Base-by-base conservation (phyloP, 2,113 vertebrate species). In the Microtus oregoni region DNA sequence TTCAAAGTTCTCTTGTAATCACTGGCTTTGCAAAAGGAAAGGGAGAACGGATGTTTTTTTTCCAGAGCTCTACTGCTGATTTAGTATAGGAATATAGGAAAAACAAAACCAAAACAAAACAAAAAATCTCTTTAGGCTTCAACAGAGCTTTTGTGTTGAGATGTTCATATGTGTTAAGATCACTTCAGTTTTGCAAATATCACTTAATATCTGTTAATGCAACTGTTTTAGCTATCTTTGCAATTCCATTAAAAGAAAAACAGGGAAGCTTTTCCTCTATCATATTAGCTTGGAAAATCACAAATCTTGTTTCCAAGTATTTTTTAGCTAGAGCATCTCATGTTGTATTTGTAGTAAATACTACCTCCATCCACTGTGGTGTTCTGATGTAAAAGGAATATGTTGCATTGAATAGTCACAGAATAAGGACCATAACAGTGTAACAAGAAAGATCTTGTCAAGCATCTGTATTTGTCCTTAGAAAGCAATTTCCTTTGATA, bases 401-500 rank as follows among this genome's bases (percentile, higher is more conserved):
- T 75, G 44, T 35, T 92, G 73, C 35, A 65, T n/a, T 68, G 7
- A 17, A 28, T 70, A 20, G 65, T 61, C 4, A 35, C 35, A 95
- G 89, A 90, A 28, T 95, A 90, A 96, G 7, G 52, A 55, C 2
- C 24, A 41, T 17, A 28, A 19, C 7, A 73, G n/a, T 93, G 89
- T 83, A 90, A 81, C 82, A n/a, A 50, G 55, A 97, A 75, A 28
- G 26, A 92, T 63, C 90, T 96, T 72, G 44, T 93, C 7, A 67
- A 90, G 72, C 94, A 96, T 96, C 89, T 78, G 32, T 88, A 22
- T 82, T 95, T 32, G 52, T 91, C 41, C 86, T 96, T 50, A 89
- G 77, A 92, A 96, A 68, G 88, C 30, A 65, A 11, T 65, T 90
- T 95, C 87, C 38, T 55, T 24, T 83, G 35, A 20, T 77, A 47